A percentile compares a stretch with the other conserved stretches of the same genome.
Evolutionary conservation across 2,797 vertebrate genomes (phyloP).

Genomic region (Lithobates sylvaticus): DNA sequence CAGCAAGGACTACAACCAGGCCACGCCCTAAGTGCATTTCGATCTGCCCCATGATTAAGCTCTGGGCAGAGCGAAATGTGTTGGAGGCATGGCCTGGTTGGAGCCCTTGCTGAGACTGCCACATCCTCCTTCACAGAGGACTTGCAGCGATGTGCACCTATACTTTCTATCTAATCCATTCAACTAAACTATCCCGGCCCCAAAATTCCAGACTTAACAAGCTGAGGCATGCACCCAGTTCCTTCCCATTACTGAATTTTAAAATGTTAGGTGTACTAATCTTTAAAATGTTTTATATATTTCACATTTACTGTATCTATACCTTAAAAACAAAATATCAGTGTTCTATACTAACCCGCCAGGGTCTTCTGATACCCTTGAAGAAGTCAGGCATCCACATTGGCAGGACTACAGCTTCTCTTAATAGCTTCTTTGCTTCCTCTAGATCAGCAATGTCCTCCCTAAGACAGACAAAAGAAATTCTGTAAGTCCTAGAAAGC

Average conservation of each 20-base stretch:
- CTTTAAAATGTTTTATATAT: neutral
- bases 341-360: slow-evolving; percentile 85
- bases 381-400: slow-evolving; percentile 99
- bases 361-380: slow-evolving; percentile 96
- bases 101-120: too few species aligned
- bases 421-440: slow-evolving; percentile 96
- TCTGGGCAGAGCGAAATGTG: too few species aligned
- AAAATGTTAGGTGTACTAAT: neutral
- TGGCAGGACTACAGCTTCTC: slow-evolving; percentile 96
- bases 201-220: too few species aligned
- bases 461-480: slow-evolving; percentile 73
- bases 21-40: too few species aligned
- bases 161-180: too few species aligned
- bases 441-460: slow-evolving; percentile 97
- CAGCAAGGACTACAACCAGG: too few species aligned
- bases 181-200: too few species aligned
- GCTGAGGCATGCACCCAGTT: neutral
- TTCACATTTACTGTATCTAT: neutral
- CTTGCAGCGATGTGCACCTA: too few species aligned
- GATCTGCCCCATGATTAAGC: too few species aligned
- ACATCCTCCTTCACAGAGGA: too few species aligned
- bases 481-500: too few species aligned
- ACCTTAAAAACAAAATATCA: neutral
- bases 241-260: neutral
- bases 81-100: too few species aligned